Conservation (phyloP, 1,140 invertebrate genomes). For the Laupala kohalensis region DNA sequence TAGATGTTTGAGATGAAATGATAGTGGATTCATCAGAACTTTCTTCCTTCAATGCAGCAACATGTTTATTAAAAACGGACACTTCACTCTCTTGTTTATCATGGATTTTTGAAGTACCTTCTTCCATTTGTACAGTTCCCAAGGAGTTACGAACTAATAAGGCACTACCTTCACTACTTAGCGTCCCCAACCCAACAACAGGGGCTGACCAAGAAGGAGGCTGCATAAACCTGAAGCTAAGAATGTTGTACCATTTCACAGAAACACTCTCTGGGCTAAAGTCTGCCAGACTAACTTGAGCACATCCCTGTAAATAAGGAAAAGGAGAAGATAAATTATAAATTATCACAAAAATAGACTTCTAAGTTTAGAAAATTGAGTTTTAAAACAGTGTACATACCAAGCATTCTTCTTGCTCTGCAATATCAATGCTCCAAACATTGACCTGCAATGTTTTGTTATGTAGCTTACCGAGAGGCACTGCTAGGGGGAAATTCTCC, state of each 20-base stretch:
- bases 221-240: slow-evolving; percentile 77
- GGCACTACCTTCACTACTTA: neutral
- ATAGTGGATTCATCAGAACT: slow-evolving; percentile 94
- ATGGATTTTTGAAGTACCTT: slow-evolving; percentile 18
- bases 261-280: slow-evolving; percentile 70
- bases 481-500: slow-evolving; percentile 61
- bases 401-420: slow-evolving; percentile 64
- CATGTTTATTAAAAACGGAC: slow-evolving; percentile 8
- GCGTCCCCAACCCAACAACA: neutral
- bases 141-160: too few relatives aligned
- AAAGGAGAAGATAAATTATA: too few relatives aligned
- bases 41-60: slow-evolving; percentile 49
- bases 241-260: slow-evolving; percentile 88
- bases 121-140: neutral
- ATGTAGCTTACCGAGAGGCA: slow-evolving; percentile 58
- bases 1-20: slow-evolving; percentile 90
- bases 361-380: neutral
- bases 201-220: slow-evolving; percentile 17
- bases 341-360: neutral
- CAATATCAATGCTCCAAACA: slow-evolving; percentile 50
- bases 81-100: slow-evolving; percentile 37
- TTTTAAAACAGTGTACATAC: slow-evolving; percentile 37
- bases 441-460: slow-evolving; percentile 83
- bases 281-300: slow-evolving; percentile 89
- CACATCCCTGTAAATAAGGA: slow-evolving; percentile 72